phyloP scores from a whole-genome alignment of 92 coral and sea anemone genomes.

The Plumapathes pennacea region DNA sequence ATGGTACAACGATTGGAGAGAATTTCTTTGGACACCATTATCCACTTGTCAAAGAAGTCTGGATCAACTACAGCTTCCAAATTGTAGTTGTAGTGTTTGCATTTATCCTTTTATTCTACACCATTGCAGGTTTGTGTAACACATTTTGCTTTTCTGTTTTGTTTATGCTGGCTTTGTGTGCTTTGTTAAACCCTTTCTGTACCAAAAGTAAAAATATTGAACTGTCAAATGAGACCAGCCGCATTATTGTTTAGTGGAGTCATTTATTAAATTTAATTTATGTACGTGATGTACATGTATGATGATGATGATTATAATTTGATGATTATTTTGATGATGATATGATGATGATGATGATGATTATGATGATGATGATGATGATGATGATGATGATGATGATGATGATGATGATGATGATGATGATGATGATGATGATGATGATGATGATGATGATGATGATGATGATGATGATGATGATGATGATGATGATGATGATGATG shows the following conservation, averaged over 20 bases:
- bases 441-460: constrained; percentile 1
- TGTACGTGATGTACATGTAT: too few species aligned
- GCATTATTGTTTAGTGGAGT: too few species aligned
- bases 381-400: constrained; percentile 1
- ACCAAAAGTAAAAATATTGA: too few species aligned
- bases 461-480: neutral
- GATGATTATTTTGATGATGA: neutral
- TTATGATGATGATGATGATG: neutral
- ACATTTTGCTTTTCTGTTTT: neutral
- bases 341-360: constrained; percentile 1
- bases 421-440: constrained; percentile 1
- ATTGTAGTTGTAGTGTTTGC: constrained; percentile 32
- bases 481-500: too few species aligned
- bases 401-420: constrained; percentile 1
- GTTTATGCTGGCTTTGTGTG: too few species aligned
- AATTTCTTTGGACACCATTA: too few species aligned
- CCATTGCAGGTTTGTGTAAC: constrained; percentile 26
- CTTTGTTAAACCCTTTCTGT: too few species aligned
- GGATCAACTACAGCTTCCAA: constrained; percentile 29
- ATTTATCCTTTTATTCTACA: constrained; percentile 24
- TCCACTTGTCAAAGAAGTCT: neutral
- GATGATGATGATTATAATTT: neutral
- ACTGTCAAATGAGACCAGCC: too few species aligned
- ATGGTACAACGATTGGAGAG: too few species aligned
- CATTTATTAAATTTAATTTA: too few species aligned